Base-by-base conservation (phyloP, 2,888 invertebrate species). In the Galerucella calmariensis region DNA sequence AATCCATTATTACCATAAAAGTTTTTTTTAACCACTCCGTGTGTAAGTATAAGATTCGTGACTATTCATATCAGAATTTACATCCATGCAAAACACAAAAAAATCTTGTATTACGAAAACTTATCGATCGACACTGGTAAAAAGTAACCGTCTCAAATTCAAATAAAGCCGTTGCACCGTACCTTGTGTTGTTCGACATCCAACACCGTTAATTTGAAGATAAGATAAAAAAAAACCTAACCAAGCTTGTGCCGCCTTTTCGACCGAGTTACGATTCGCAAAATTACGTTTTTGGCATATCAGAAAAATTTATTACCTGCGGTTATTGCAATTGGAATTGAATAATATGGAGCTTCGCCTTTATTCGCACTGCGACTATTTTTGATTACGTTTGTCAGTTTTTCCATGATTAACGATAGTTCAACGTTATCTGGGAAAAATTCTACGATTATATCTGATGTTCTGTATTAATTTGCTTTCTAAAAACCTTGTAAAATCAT, bases 231-330 rank as follows among this genome's bases (percentile, higher is more conserved):
- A 69, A 69, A 72, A 73, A 76, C 69, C 58, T 69, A 70, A 53
- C 67, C 71, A 71, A 71, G 75, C 61, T 69, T 72, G 35, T 8
- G 59, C 69, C 71, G 73, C 71, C 51, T 46, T 69, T 69, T 51
- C 20, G 14, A 48, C n/a, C 74, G 78, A 79, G 79, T 80, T 79
- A 80, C 73, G 79, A 70, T 73, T 75, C 68, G 77, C 77, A 74
- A 80, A 80, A 80, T 80, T 80, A 78, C 79, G 77, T 79, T 80
- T 61, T 79, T 78, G 76, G 74, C 75, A 76, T 77, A 62, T 27
- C 69, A 46, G 69, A 75, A 53, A 75, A 75, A 77, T 75, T 77
- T 77, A 73, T 66, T 44, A 27, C 72, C 58, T 69, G 61, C 61
- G 69, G 44, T 24, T 58, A 62, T 69, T 61, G 69, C 51, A 2